Evolutionary conservation across 1,140 invertebrate species (phyloP).

Genomic region (Drosophila setifemur): DNA sequence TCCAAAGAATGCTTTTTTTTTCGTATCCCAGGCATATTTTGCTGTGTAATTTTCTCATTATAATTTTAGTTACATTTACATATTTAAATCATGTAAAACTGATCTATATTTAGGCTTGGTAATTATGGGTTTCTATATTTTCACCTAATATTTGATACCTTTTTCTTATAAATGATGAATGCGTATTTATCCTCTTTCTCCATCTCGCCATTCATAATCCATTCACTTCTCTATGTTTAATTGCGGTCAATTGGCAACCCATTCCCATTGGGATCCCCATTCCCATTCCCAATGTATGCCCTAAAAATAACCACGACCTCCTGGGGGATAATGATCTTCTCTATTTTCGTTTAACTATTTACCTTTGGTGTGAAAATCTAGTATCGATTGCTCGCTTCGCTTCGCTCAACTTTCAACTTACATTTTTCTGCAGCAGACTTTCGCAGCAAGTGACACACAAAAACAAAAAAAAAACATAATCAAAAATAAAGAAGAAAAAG

Average conservation of each 20-base stretch:
- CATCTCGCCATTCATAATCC: constrained; percentile 27
- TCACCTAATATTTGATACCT: no score
- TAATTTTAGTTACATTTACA: no score
- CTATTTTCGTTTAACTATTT: not conserved
- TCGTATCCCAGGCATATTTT: no score
- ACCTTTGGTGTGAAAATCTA: constrained; percentile 52
- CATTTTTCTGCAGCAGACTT: constrained; percentile 40
- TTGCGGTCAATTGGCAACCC: constrained; percentile 39
- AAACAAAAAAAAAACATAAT: constrained; percentile 44
- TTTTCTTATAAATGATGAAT: constrained; percentile 4
- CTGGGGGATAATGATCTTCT: constrained; percentile 57
- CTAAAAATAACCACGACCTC: constrained; percentile 38
- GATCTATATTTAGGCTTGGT: no score
- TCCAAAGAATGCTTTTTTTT: no score
- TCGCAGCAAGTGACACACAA: constrained; percentile 75
- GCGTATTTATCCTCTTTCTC: not conserved
- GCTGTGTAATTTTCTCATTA: no score
- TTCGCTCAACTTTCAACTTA: constrained; percentile 74
- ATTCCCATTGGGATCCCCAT: constrained; percentile 27
- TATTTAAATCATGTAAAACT: no score
- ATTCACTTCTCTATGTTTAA: constrained; percentile 46
- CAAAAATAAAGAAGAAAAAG: constrained; percentile 49
- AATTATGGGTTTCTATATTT: no score
- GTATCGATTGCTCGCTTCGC: constrained; percentile 32
- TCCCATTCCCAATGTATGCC: constrained; percentile 35